Evolutionary conservation across 2,888 invertebrate genomes (phyloP).

Genomic region (Siphlonurus alternatus): DNA sequence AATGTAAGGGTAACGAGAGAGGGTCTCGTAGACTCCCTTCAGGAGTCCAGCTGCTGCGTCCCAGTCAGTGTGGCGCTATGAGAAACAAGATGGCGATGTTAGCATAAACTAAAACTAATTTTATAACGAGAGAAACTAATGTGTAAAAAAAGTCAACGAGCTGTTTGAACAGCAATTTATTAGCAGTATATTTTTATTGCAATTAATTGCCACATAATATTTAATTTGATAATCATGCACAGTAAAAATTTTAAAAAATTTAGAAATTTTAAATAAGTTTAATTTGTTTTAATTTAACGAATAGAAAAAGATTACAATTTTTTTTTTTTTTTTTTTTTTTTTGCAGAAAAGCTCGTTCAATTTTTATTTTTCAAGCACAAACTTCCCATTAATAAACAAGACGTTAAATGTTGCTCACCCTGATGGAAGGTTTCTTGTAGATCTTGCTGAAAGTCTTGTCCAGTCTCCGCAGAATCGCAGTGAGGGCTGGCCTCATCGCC

Average conservation of each 20-base stretch:
- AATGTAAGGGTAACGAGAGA: slow-evolving; percentile 85
- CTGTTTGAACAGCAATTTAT: slow-evolving; percentile 4
- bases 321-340: background rate
- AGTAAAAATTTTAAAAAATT: background rate
- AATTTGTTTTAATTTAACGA: too few relatives aligned
- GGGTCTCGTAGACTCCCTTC: slow-evolving; percentile 88
- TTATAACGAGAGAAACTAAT: background rate
- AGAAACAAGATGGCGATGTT: too few relatives aligned
- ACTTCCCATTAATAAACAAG: too few relatives aligned
- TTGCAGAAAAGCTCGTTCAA: background rate
- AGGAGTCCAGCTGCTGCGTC: slow-evolving; percentile 86
- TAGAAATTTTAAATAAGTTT: too few relatives aligned
- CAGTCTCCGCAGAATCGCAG: slow-evolving; percentile 74
- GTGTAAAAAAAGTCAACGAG: slow-evolving; percentile 4
- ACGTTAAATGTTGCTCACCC: too few relatives aligned
- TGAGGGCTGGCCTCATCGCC: slow-evolving; percentile 76
- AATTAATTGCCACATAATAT: too few relatives aligned
- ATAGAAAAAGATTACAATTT: too few relatives aligned
- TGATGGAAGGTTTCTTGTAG: slow-evolving; percentile 84
- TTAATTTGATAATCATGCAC: background rate
- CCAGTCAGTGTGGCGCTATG: slow-evolving; percentile 87
- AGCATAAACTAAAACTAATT: background rate
- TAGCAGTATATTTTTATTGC: background rate
- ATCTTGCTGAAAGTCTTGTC: slow-evolving; percentile 97
- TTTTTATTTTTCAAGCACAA: background rate